Evolutionary conservation across 2,797 vertebrate species (phyloP).

Genomic region (Pelochelys cantorii): DNA sequence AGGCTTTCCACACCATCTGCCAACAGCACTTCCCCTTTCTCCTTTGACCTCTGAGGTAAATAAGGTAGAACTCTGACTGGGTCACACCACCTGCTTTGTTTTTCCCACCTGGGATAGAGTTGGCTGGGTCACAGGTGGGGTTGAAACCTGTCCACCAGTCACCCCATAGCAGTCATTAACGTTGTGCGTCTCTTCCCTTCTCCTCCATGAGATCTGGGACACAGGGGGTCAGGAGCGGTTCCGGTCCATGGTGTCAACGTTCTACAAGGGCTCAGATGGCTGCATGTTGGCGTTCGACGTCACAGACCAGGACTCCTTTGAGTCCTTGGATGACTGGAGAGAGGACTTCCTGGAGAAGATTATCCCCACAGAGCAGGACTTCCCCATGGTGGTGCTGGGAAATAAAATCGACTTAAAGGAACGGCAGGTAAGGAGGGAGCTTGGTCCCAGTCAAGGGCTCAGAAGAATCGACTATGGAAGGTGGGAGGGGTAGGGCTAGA

Average conservation of each 20-base stretch:
- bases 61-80: not conserved
- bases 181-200: not conserved
- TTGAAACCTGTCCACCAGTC: not conserved
- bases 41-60: not conserved
- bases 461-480: not conserved
- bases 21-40: not conserved
- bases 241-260: conserved; percentile 84
- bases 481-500: not conserved
- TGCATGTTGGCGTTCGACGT: conserved; percentile 85
- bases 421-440: conserved; percentile 76
- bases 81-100: not conserved
- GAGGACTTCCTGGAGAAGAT: conserved; percentile 83
- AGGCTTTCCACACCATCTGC: too few species aligned
- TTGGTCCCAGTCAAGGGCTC: fast-evolving
- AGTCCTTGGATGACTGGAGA: conserved; percentile 82
- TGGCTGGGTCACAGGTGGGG: not conserved
- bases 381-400: conserved; percentile 84
- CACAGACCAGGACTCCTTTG: conserved; percentile 83
- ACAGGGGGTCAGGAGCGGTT: conserved; percentile 87
- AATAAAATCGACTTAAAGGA: conserved; percentile 84
- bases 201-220: conserved; percentile 84
- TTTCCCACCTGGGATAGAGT: not conserved
- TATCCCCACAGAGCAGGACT: conserved; percentile 71
- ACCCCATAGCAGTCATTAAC: not conserved
- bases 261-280: conserved; percentile 85